These are phyloP conservation scores for Orchesella cincta DNA, from an alignment of 1,140 invertebrate genomes.

Conservation along the genomic window DNA sequence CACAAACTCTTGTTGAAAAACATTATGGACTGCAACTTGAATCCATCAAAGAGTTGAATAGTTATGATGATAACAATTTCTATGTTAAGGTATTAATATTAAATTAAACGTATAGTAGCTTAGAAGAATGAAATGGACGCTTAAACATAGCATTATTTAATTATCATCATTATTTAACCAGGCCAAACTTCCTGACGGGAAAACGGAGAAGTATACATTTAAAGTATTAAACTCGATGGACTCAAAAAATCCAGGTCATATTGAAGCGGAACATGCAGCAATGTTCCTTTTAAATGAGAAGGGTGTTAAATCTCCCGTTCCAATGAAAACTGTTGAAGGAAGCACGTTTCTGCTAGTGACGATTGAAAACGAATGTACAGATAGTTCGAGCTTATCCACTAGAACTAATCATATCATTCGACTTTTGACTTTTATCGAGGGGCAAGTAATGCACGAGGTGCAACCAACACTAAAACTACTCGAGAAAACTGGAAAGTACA, in stretches of 20 bases:
- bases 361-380: slow-evolving; percentile 14
- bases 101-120: no score
- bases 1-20: slow-evolving; percentile 62
- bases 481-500: slow-evolving; percentile 70
- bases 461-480: slow-evolving; percentile 63
- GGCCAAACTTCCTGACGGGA: slow-evolving; percentile 42
- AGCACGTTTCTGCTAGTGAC: slow-evolving; percentile 64
- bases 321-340: slow-evolving; percentile 67
- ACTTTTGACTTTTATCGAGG: slow-evolving; percentile 72
- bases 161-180: no score
- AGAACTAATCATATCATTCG: slow-evolving; percentile 65
- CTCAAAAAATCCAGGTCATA: slow-evolving; percentile 65
- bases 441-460: slow-evolving; percentile 66
- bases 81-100: slow-evolving; percentile 55
- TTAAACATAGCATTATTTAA: no score
- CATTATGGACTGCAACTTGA: slow-evolving; percentile 70
- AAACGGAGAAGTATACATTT: slow-evolving; percentile 69
- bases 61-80: slow-evolving; percentile 83
- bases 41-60: slow-evolving; percentile 70
- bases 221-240: slow-evolving; percentile 80
- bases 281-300: slow-evolving; percentile 62
- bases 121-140: no score
- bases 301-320: slow-evolving; percentile 66
- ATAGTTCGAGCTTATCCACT: not conserved
- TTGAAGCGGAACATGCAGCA: slow-evolving; percentile 72